Evolutionary conservation across 1,140 invertebrate genomes (phyloP), one percentile per base, ranked within the genome.

Genomic region (Penaeus japonicus): DNA sequence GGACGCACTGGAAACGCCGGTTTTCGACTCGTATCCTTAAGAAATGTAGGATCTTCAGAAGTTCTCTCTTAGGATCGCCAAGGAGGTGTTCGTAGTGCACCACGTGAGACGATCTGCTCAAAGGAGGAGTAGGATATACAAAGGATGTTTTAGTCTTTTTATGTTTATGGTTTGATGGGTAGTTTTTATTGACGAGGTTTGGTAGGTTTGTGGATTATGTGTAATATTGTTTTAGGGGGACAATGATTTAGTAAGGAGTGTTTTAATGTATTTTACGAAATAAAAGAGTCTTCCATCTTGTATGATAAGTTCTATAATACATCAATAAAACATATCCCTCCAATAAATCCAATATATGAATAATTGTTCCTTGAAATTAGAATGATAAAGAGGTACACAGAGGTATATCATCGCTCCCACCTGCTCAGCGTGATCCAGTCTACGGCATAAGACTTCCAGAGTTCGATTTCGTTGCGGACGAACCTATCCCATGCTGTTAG

Each of bases 401-500:
- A 73, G 1, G 17, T 15, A 73, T 15, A 2, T 24, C 65, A 10
- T 12, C 53, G 0, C 10, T 1, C 82, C 85, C 57, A 90, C 89
- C 82, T 87, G 82, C 80, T 86, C n/a, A 70, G 55, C 22, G 79
- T 87, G 39, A 88, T 70, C 89, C 89, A 90, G 83, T 90, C 89
- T 10, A 84, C 24, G 0, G 89, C 89, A 55, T 81, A 90, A 20
- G 89, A 79, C 27, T 53, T 17, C 89, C 89, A 90, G 54, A 88
- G 65, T 30, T 88, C 85, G 55, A 79, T 77, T 70, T 90, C 81
- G 2, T 77, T 70, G 4, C 70, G 62, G 39, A 90, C 89, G 55
- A 90, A 90, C 57, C 62, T 27, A 22, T 78, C 75, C 89, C 89
- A 90, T 22, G 85, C 89, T 90, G 89, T 15, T 10, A 53, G 17